A percentile compares a stretch with the other conserved stretches of the same genome.
phyloP scores from a whole-genome alignment of 2,888 invertebrate genomes.

The Mantis religiosa region DNA sequence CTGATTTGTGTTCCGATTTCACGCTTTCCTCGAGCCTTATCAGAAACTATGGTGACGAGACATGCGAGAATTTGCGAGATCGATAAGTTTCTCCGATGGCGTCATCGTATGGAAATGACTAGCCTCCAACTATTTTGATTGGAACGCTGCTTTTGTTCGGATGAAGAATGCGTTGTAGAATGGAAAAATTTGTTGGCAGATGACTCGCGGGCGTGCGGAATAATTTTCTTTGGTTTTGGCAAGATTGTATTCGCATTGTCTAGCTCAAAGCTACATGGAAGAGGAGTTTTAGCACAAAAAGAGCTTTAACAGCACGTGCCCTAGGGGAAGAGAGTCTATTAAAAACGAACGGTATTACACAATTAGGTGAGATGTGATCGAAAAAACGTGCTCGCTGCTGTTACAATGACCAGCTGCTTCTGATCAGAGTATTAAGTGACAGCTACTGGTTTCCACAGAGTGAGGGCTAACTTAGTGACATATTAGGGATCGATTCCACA shows the following conservation, averaged over 20 bases:
- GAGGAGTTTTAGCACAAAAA: background rate
- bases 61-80: background rate
- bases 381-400: background rate
- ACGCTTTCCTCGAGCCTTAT: background rate
- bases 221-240: background rate
- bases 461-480: too few species aligned
- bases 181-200: background rate
- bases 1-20: background rate
- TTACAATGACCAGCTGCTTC: too few species aligned
- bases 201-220: background rate
- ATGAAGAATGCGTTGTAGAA: background rate
- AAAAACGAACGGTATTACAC: background rate
- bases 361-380: background rate
- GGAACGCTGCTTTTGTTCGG: background rate
- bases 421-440: too few species aligned
- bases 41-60: background rate
- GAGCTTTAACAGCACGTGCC: background rate
- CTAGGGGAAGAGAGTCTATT: background rate
- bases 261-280: background rate
- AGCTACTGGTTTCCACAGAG: too few species aligned
- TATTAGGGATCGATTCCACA: too few species aligned
- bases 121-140: background rate
- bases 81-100: background rate
- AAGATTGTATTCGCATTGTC: background rate
- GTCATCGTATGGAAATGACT: background rate